A percentile compares a stretch with the other conserved stretches of the same genome.
phyloP scores from a whole-genome alignment of 2,888 invertebrate genomes.

The Sycophila texana region DNA sequence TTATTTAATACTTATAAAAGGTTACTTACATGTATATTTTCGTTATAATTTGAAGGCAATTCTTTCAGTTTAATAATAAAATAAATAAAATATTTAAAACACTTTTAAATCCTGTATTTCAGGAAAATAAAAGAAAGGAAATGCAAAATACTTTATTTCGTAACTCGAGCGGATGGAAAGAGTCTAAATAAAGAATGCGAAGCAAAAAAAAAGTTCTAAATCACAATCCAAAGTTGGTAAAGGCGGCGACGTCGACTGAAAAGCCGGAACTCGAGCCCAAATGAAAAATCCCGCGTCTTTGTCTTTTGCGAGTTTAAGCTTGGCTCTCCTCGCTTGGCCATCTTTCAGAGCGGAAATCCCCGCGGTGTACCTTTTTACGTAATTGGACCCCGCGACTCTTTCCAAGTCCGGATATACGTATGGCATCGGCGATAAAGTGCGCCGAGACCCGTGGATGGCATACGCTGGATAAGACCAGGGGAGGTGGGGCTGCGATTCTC shows the following conservation, averaged over 20 bases:
- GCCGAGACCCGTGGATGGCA: background rate
- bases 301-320: constrained; percentile 6
- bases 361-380: constrained; percentile 43
- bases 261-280: constrained; percentile 30
- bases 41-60: too few species aligned
- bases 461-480: background rate
- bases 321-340: background rate
- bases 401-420: constrained; percentile 15
- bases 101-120: too few species aligned
- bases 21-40: too few species aligned
- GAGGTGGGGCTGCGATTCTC: too few species aligned
- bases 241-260: background rate
- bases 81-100: background rate
- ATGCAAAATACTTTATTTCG: too few species aligned
- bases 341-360: constrained; percentile 45
- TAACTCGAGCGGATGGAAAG: background rate
- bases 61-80: background rate
- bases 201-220: background rate
- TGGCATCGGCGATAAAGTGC: constrained; percentile 34
- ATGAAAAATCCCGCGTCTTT: constrained; percentile 46
- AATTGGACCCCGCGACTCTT: constrained; percentile 45
- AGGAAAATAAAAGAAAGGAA: background rate
- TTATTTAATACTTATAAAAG: too few species aligned
- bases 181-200: background rate
- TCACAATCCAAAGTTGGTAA: background rate